Base-by-base conservation (phyloP, 2,797 vertebrate species). In the Spinus pinus region DNA sequence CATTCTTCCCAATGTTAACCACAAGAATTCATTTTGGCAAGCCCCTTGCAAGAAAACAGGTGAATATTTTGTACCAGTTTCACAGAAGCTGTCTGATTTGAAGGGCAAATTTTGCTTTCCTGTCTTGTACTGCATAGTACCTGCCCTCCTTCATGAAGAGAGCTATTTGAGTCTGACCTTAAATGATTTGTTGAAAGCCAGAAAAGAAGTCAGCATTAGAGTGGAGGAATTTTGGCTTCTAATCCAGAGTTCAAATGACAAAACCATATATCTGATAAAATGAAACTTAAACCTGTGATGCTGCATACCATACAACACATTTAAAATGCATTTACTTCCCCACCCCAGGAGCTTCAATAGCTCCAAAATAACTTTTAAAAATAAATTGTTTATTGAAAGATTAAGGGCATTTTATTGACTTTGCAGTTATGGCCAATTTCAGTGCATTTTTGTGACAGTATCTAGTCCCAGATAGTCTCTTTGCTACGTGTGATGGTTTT, bases 331-430 rank as follows among this genome's bases (percentile, higher is more conserved):
- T 93, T 96, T 92, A 83, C 81, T 89, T 93, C 82, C 81, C 93
- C 86, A 86, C 91, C 80, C 57, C 56, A 64, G 92, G 86, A 88
- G 92, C 57, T 88, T 69, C 90, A 93, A 50, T 64, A 85, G 77
- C 78, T 95, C 35, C 47, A 95, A 95, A 95, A 94, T 84, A 95
- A 96, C 88, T 92, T 96, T 80, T 74, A 86, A 90, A 96, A 96
- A 94, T 90, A 94, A 96, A 96, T 95, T 91, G 81, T 96, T 96
- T 97, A 95, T 94, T 95, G 93, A 95, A 95, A 95, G 94, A 96
- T 95, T 94, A 96, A 96, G 92, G 94, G 54, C 57, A 72, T 85
- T 93, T 95, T 96, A 97, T 96, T 96, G 96, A 95, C 81, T 94
- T 96, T 57, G 82, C 92, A 95, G 92, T 97, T 96, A 96, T 58